Conservation (phyloP, 1,140 invertebrate genomes). For the Myzus persicae region DNA sequence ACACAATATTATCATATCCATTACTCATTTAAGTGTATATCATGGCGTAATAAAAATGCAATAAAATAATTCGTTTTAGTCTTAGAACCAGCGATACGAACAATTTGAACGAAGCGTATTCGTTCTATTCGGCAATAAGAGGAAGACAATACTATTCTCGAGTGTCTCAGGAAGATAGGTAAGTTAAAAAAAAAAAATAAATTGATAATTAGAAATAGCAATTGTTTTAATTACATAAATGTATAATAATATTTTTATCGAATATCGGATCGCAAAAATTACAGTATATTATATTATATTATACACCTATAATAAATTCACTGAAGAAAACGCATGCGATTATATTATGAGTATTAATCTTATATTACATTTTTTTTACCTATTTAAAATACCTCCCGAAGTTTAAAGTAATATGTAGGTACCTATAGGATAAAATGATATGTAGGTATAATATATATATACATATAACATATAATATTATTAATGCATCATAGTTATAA, state of each 20-base stretch:
- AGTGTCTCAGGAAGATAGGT: slow-evolving; percentile 91
- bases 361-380: neutral
- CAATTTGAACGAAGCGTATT: slow-evolving; percentile 94
- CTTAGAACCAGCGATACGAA: slow-evolving; percentile 94
- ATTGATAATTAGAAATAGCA: neutral
- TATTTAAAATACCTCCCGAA: neutral
- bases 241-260: no score
- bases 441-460: neutral
- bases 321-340: neutral
- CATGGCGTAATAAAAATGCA: neutral
- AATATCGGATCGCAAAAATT: neutral
- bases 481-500: no score
- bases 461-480: no score
- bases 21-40: neutral
- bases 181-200: slow-evolving; percentile 57
- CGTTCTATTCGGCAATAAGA: slow-evolving; percentile 95
- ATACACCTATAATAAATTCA: neutral
- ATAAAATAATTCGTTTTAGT: slow-evolving; percentile 67
- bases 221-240: neutral
- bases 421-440: neutral
- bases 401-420: neutral
- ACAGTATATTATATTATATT: neutral
- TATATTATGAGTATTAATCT: neutral
- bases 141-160: slow-evolving; percentile 93
- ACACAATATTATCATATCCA: neutral